Conservation (phyloP, 2,888 invertebrate species). For the Eupelmus urozonus region DNA sequence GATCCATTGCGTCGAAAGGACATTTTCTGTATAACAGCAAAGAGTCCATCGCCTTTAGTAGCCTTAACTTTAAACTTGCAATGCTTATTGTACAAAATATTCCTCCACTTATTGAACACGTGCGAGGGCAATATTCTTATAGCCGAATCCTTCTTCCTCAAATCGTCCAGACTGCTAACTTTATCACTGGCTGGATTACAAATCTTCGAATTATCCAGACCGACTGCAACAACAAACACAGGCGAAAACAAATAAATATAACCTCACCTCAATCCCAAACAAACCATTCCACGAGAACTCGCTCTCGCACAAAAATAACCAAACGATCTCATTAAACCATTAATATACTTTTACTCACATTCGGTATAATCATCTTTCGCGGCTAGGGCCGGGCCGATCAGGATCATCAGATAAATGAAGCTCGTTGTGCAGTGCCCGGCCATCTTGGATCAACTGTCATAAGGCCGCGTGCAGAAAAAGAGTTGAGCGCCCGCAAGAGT, state of each 20-base stretch:
- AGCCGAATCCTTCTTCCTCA: constrained; percentile 46
- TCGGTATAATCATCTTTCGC: constrained; percentile 54
- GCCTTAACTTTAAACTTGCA: constrained; percentile 70
- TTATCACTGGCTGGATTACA: constrained; percentile 63
- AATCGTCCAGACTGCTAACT: constrained; percentile 20
- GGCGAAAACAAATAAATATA: neutral
- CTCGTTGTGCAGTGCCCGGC: constrained; percentile 50
- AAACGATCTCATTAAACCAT: no score
- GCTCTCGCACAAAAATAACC: no score
- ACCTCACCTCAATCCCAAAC: no score
- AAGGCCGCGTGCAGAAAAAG: constrained; percentile 44
- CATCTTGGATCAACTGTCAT: constrained; percentile 64
- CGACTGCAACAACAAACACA: constrained; percentile 61
- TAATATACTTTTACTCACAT: constrained; percentile 63
- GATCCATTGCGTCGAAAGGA: constrained; percentile 74
- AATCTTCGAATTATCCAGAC: constrained; percentile 63
- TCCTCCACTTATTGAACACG: constrained; percentile 60
- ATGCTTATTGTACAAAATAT: constrained; percentile 42
- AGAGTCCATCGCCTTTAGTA: constrained; percentile 73
- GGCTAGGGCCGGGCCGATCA: constrained; percentile 49
- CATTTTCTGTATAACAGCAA: constrained; percentile 79
- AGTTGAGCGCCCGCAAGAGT: neutral
- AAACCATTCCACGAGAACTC: no score
- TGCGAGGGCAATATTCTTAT: constrained; percentile 57
- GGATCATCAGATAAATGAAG: constrained; percentile 58